Conservation (phyloP, 2,797 vertebrate genomes). For the Lagorchestes hirsutus region DNA sequence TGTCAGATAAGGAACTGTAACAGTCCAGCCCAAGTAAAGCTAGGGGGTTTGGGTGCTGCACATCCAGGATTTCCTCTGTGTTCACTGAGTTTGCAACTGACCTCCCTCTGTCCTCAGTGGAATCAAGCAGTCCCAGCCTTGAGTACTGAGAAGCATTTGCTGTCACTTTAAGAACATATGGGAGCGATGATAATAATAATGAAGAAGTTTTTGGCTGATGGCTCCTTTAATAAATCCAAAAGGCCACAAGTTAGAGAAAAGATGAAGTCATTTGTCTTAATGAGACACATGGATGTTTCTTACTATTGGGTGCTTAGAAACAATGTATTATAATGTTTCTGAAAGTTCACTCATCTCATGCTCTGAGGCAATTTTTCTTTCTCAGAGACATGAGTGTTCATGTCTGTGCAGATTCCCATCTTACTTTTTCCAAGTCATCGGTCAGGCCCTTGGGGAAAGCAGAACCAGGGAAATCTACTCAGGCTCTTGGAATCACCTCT, state of each 20-base stretch:
- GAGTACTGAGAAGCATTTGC: neutral
- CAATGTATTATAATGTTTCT: constrained; percentile 50
- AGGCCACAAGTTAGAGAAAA: constrained; percentile 46
- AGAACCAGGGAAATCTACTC: neutral
- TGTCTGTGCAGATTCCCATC: neutral
- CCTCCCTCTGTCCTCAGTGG: neutral
- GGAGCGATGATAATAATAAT: constrained; percentile 18
- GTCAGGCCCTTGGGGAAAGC: neutral
- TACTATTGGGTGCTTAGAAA: constrained; percentile 57
- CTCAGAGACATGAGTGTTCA: constrained; percentile 40
- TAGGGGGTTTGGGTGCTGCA: neutral
- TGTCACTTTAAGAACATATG: constrained; percentile 44
- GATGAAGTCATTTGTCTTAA: constrained; percentile 53
- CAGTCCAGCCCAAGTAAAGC: neutral
- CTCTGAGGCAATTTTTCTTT: constrained; percentile 58
- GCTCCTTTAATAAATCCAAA: constrained; percentile 52
- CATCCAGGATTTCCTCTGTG: neutral
- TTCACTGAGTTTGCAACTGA: neutral
- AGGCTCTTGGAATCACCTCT: neutral
- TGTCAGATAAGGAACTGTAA: constrained; percentile 42
- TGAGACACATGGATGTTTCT: constrained; percentile 23
- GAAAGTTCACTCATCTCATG: constrained; percentile 57
- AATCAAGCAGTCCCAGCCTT: neutral
- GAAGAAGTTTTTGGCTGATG: neutral
- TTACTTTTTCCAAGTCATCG: constrained; percentile 13